A percentile compares a stretch with the other conserved stretches of the same genome.
Conservation (phyloP, 1,140 invertebrate species). For the Drosophila parabipectinata region DNA sequence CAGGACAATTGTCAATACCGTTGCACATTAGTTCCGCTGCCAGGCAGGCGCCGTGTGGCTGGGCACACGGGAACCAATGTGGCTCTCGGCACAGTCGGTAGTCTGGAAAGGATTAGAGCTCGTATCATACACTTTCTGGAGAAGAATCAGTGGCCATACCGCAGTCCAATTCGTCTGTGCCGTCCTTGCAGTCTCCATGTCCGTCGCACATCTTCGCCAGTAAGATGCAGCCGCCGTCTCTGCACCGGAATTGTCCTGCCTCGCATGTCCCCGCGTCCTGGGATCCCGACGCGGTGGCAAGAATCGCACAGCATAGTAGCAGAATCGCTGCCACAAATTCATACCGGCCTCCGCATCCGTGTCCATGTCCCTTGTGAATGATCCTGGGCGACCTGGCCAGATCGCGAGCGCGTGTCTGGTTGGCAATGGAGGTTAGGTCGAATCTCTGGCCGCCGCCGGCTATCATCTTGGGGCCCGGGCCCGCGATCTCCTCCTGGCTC, state of each 20-base stretch:
- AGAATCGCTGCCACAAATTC: constrained; percentile 47
- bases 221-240: constrained; percentile 87
- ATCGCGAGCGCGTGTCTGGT: constrained; percentile 21
- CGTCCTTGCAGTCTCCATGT: constrained; percentile 87
- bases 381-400: background rate
- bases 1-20: constrained; percentile 85
- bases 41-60: constrained; percentile 83
- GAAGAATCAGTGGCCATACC: constrained; percentile 83
- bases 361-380: background rate
- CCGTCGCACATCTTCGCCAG: constrained; percentile 88
- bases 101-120: constrained; percentile 24
- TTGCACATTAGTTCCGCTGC: constrained; percentile 84
- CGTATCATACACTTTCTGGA: background rate
- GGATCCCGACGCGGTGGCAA: constrained; percentile 67
- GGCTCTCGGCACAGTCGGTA: constrained; percentile 73
- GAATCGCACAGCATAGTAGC: constrained; percentile 61
- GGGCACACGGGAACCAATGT: constrained; percentile 78
- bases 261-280: constrained; percentile 62
- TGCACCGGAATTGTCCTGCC: constrained; percentile 84
- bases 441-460: constrained; percentile 2
- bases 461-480: background rate
- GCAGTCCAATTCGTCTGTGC: constrained; percentile 88
- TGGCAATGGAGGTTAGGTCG: constrained; percentile 29
- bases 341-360: constrained; percentile 10
- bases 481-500: constrained; percentile 2